Evolutionary conservation across 2,888 invertebrate species (phyloP).

Genomic region (Drosophila ustulata): DNA sequence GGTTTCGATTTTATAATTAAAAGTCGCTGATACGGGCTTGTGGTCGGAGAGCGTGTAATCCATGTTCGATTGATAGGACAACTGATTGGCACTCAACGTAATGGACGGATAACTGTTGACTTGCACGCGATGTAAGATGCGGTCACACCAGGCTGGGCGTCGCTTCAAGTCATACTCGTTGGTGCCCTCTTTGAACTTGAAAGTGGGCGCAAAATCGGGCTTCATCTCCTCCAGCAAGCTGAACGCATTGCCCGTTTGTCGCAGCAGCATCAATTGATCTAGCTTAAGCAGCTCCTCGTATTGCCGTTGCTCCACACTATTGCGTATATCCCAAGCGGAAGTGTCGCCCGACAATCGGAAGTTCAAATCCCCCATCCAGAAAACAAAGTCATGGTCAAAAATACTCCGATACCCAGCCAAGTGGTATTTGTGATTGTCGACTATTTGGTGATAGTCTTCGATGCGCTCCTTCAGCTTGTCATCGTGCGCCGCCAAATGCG

Average conservation of each 20-base stretch:
- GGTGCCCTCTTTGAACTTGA: constrained; percentile 92
- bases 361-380: constrained; percentile 96
- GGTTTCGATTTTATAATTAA: constrained; percentile 84
- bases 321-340: constrained; percentile 89
- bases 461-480: constrained; percentile 92
- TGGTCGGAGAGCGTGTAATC: constrained; percentile 95
- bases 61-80: constrained; percentile 91
- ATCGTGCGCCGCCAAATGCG: constrained; percentile 96
- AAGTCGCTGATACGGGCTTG: constrained; percentile 94
- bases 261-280: constrained; percentile 91
- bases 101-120: constrained; percentile 93
- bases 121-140: constrained; percentile 94
- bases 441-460: constrained; percentile 94
- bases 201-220: constrained; percentile 94
- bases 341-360: constrained; percentile 91
- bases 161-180: constrained; percentile 93
- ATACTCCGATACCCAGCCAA: constrained; percentile 91
- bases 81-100: constrained; percentile 89
- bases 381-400: constrained; percentile 96
- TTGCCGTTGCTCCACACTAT: constrained; percentile 88
- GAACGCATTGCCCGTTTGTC: constrained; percentile 92
- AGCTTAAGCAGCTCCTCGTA: constrained; percentile 88
- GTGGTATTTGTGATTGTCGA: constrained; percentile 92
- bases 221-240: constrained; percentile 90
- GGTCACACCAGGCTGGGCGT: constrained; percentile 97